Base-by-base conservation (phyloP, 2,888 invertebrate genomes). In the Labia minor region DNA sequence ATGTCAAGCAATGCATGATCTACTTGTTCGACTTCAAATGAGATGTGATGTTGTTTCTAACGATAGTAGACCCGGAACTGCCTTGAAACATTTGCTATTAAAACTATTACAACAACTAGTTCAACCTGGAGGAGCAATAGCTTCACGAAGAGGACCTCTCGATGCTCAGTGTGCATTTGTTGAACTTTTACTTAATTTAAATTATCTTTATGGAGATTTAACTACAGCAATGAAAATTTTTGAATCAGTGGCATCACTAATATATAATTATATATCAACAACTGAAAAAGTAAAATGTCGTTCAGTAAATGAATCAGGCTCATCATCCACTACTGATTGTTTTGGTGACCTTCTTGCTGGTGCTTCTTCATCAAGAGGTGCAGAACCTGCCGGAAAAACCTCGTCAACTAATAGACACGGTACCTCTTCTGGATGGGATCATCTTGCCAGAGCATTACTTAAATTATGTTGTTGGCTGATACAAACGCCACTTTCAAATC, bases 261-360 rank as follows among this genome's bases (percentile, higher is more conserved):
- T 83, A 10, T 81, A 80, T 70, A 80, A 80, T 37, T 81, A 82
- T 71, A 81, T 83, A 67, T 77, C 81, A 37, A 81, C 82, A 71
- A 77, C 79, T 1, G 83, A 83, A 69, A 79, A 81, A 72, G 77
- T 83, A 62, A 81, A 81, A 72, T 83, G 83, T 70, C 80, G 81
- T 66, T 82, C 81, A 49, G 78, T 81, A 26, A 79, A 79, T 1
- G 82, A 83, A 72, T 78, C 79, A 18, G 77, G 78, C 67, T 67
- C 61, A 70, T 67, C 71, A 75, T 71, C 75, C 74, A 16, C 49
- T 67, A 78, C 81, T 21, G 84, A 84, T 70, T 83, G 84, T 66
- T 86, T 89, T 70, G 88, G 88, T 72, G 90, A 90, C 68, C 79
- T 90, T 71, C 88, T 91, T 78, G 88, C 89, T 1, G 89, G 85